Conservation (phyloP, 2,113 vertebrate species). For the Fulica atra region DNA sequence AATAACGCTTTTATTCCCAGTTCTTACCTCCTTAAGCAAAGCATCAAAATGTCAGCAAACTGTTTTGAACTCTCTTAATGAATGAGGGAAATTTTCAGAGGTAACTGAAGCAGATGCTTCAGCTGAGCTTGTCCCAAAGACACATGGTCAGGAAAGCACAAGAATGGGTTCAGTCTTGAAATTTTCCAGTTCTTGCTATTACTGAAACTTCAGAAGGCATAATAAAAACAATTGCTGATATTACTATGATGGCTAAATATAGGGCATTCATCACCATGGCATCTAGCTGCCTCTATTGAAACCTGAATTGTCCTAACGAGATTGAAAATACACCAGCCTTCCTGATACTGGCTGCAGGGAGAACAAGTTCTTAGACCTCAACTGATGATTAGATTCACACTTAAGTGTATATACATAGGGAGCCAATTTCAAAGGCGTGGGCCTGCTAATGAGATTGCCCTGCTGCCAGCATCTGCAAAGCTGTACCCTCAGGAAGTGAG, state of each 20-base stretch:
- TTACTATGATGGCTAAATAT: not conserved
- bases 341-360: not conserved
- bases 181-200: not conserved
- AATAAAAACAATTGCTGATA: not conserved
- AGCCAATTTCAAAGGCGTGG: conserved; percentile 51
- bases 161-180: not conserved
- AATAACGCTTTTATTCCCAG: not conserved
- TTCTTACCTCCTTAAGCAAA: not conserved
- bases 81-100: not conserved
- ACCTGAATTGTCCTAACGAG: not conserved
- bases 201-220: not conserved
- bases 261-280: not conserved
- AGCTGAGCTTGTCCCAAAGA: not conserved
- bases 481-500: conserved; percentile 35
- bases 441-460: conserved; percentile 58
- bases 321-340: not conserved
- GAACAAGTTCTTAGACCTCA: not conserved
- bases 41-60: not conserved
- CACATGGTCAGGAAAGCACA: not conserved
- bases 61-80: not conserved
- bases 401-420: not conserved
- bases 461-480: conserved; percentile 39
- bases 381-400: conserved; percentile 34
- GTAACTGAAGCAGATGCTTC: not conserved
- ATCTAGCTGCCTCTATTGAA: not conserved